These are phyloP conservation scores for Mantis religiosa DNA, from an alignment of 2,888 invertebrate species.

Conservation along the genomic window DNA sequence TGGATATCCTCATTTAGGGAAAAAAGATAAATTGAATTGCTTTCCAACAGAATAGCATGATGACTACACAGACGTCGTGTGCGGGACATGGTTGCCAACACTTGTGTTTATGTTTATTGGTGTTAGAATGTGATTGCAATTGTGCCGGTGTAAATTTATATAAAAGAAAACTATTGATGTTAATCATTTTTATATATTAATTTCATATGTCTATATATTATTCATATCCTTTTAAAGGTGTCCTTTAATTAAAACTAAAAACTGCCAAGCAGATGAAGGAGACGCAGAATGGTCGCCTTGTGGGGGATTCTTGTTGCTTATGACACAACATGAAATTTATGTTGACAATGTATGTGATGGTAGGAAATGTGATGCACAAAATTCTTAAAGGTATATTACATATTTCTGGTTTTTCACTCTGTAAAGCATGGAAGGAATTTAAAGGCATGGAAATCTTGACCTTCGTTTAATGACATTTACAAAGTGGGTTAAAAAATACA, in stretches of 20 bases:
- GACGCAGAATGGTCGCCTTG: not conserved
- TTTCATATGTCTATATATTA: conserved; percentile 6
- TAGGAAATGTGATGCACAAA: not conserved
- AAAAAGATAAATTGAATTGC: too few relatives aligned
- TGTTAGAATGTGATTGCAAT: conserved; percentile 6
- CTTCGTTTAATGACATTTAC: too few relatives aligned
- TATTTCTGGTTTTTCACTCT: too few relatives aligned
- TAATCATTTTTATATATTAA: conserved; percentile 11
- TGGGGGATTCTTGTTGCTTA: not conserved
- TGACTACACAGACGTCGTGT: too few relatives aligned
- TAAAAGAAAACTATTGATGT: not conserved
- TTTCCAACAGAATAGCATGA: too few relatives aligned
- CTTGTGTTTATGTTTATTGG: not conserved
- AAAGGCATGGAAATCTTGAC: too few relatives aligned
- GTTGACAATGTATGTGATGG: not conserved
- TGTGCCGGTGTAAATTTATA: conserved; percentile 1
- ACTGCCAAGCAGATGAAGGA: conserved; percentile 20
- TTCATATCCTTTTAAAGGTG: conserved; percentile 22
- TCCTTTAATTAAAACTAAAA: conserved; percentile 1
- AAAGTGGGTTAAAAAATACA: too few relatives aligned
- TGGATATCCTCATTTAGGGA: too few relatives aligned
- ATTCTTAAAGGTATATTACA: too few relatives aligned
- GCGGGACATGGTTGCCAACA: not conserved
- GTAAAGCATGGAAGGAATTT: too few relatives aligned
- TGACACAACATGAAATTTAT: too few relatives aligned